Base-by-base conservation (phyloP, 2,888 invertebrate species). In the Gibbula magus region DNA sequence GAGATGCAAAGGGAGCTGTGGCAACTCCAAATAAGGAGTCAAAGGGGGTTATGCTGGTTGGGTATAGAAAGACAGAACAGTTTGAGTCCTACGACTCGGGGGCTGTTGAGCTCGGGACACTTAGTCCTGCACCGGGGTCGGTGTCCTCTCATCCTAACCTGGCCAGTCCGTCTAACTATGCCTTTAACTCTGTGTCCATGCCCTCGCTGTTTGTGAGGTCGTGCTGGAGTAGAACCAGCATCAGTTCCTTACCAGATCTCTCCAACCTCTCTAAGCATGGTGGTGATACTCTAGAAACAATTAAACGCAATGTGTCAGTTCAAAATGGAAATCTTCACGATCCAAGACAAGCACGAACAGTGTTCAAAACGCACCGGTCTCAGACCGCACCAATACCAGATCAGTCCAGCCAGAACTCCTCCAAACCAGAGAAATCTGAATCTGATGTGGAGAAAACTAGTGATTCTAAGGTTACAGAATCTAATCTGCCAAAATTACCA, bases 201-300 rank as follows among this genome's bases (percentile, higher is more conserved):
- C 89, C 91, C 13, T 84, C 89, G 0, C 80, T 91, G 39, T 84
- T 88, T 52, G 85, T 86, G 2, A 80, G 88, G 22, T 81, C 88
- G 13, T 87, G 87, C 73, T 89, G 88, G 87, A 87, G 88, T 70
- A 82, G 91, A 67, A 86, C 87, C 76, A 91, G 89, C 81, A 90
- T 90, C 74, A 90, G 90, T 35, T 91, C 92, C 8, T 85, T 92
- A 80, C 92, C 92, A 22, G 93, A 92, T 79, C 88, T 91, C 45
- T 83, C 82, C 20, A 83, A 85, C 74, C 56, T 74, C 45, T 78
- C 76, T 16, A 52, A 39, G 18, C 53, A 56, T 61, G 52, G 53
- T 20, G 73, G 73, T n/a, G 75, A 61, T 39, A 25, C 45, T 20
- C 51, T 61, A 10, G 77, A 67, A 67, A 39, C 77, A 61, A 25